Conservation (phyloP, 2,113 vertebrate genomes). For the Toxotes jaculatrix region DNA sequence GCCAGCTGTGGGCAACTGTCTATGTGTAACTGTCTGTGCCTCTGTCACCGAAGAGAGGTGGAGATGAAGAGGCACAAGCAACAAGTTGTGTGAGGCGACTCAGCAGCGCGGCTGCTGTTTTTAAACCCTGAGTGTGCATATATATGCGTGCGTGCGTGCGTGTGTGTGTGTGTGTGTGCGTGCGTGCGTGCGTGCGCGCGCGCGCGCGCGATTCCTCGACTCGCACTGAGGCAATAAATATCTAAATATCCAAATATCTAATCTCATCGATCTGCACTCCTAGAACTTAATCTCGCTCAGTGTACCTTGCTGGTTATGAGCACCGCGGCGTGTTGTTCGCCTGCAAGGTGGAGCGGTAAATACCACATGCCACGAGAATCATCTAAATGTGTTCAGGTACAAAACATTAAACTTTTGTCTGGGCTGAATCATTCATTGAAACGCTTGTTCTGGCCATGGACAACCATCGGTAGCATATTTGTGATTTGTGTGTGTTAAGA, state of each 20-base stretch:
- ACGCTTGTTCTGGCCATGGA: no score
- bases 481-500: no score
- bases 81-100: conserved; percentile 51
- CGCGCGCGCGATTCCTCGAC: no score
- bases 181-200: no score
- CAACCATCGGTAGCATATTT: no score
- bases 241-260: no score
- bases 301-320: no score
- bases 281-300: not conserved
- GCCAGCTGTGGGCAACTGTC: not conserved
- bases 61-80: conserved; percentile 11
- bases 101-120: not conserved
- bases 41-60: not conserved
- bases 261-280: not conserved
- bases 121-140: not conserved
- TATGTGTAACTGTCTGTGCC: no score
- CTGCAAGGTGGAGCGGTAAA: not conserved
- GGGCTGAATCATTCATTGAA: no score
- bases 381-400: no score
- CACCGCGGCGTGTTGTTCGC: not conserved
- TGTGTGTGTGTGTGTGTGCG: not conserved
- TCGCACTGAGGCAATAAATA: no score
- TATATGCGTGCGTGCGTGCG: no score
- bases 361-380: not conserved
- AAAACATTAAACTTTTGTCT: not conserved